phyloP scores from a whole-genome alignment of 1,140 invertebrate genomes.

The Eriosoma lanigerum region DNA sequence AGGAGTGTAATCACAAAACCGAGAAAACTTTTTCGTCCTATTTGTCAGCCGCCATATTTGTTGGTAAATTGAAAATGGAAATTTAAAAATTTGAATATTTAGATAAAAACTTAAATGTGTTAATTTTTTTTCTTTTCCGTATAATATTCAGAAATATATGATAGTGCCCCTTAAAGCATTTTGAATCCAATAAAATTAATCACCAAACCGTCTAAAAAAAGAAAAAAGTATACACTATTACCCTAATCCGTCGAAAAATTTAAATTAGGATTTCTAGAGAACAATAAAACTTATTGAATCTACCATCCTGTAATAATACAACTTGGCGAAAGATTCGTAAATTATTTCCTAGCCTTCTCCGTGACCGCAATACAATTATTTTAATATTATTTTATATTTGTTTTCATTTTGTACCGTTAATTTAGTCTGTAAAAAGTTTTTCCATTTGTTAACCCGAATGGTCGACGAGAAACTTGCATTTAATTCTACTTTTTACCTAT shows the following conservation, averaged over 20 bases:
- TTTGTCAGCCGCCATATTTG: neutral
- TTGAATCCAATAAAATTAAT: neutral
- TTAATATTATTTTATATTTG: conserved; percentile 18
- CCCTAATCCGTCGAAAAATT: neutral
- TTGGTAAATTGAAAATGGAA: conserved; percentile 37
- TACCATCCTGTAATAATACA: neutral
- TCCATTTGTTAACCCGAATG: conserved; percentile 11
- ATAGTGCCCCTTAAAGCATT: neutral
- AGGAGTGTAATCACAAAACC: conserved; percentile 18
- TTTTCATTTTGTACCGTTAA: neutral
- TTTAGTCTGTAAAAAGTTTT: conserved; percentile 28
- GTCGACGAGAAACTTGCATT: neutral
- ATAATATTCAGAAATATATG: too few relatives aligned
- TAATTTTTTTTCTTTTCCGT: neutral
- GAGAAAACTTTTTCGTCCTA: neutral
- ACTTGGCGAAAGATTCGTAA: neutral
- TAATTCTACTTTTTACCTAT: neutral
- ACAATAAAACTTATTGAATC: neutral
- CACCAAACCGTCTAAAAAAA: neutral
- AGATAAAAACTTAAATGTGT: conserved; percentile 31
- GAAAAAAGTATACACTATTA: neutral
- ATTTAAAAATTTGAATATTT: conserved; percentile 35
- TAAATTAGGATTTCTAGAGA: neutral
- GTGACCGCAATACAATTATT: neutral
- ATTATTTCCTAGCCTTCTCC: neutral